Evolutionary conservation across 2,797 vertebrate genomes (phyloP).

Genomic region (Dromococcyx pavoninus): DNA sequence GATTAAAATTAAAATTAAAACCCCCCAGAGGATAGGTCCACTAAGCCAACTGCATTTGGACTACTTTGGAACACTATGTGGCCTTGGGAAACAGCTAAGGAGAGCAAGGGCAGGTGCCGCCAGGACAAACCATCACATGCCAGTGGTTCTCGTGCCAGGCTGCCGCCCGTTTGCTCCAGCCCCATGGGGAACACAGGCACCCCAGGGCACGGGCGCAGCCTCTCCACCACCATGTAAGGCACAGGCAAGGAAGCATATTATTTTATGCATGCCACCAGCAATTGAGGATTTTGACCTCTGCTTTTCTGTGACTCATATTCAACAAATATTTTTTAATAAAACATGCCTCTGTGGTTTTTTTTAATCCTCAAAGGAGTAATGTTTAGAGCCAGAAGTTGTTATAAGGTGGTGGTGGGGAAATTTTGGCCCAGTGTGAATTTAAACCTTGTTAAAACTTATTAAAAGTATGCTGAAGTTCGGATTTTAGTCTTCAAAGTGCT

Average conservation of each 20-base stretch:
- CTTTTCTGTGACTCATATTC: constrained; percentile 53
- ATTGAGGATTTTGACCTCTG: constrained; percentile 28
- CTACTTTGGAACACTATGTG: fast-evolving
- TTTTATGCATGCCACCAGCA: constrained; percentile 7
- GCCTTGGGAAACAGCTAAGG: background rate
- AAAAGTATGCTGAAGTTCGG: constrained; percentile 62
- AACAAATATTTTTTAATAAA: constrained; percentile 65
- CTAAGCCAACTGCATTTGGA: background rate
- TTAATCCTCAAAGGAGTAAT: constrained; percentile 60
- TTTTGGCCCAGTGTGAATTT: constrained; percentile 61
- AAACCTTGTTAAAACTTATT: constrained; percentile 68
- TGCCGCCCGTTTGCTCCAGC: background rate
- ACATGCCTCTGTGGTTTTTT: constrained; percentile 38
- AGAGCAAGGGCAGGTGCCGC: background rate
- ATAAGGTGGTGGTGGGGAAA: background rate
- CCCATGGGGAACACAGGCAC: fast-evolving
- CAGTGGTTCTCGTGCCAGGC: fast-evolving
- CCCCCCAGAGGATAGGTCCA: fast-evolving
- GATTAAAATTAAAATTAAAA: background rate
- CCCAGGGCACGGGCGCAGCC: fast-evolving
- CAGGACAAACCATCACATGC: background rate
- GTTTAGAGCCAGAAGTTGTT: constrained; percentile 33
- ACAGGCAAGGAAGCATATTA: background rate
- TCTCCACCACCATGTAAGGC: fast-evolving
- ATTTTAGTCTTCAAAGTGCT: constrained; percentile 63